Evolutionary conservation across 92 coral and sea anemone species (phyloP).

Genomic region (Meandrina meandrites): DNA sequence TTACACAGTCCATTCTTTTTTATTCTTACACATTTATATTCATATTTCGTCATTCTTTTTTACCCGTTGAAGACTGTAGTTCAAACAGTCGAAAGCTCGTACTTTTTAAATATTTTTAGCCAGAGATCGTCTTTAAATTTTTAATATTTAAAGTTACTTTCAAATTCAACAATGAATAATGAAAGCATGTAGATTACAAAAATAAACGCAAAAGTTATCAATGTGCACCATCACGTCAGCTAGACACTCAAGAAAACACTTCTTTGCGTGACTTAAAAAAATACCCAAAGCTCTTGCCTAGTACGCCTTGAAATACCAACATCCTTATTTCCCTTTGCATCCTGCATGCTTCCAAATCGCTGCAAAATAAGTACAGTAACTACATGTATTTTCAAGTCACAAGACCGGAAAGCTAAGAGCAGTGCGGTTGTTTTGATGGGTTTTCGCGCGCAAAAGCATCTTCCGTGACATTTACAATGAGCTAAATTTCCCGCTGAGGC

Average conservation of each 20-base stretch:
- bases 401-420: neutral
- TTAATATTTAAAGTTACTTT: too few species aligned
- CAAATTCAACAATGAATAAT: too few species aligned
- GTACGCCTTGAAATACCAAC: too few species aligned
- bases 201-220: neutral
- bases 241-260: neutral
- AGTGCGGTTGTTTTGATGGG: neutral
- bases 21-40: too few species aligned
- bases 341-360: neutral
- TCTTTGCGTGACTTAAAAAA: neutral
- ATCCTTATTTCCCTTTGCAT: neutral
- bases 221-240: neutral
- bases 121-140: too few species aligned
- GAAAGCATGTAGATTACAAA: neutral
- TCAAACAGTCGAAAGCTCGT: too few species aligned
- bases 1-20: too few species aligned
- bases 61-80: too few species aligned
- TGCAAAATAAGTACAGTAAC: neutral
- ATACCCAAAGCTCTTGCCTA: too few species aligned
- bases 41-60: too few species aligned
- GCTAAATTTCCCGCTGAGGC: neutral
- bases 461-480: neutral
- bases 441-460: slow-evolving; percentile 6
- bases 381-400: neutral
- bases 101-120: too few species aligned